Base-by-base conservation (phyloP, 2,113 vertebrate species). In the Felis chaus region DNA sequence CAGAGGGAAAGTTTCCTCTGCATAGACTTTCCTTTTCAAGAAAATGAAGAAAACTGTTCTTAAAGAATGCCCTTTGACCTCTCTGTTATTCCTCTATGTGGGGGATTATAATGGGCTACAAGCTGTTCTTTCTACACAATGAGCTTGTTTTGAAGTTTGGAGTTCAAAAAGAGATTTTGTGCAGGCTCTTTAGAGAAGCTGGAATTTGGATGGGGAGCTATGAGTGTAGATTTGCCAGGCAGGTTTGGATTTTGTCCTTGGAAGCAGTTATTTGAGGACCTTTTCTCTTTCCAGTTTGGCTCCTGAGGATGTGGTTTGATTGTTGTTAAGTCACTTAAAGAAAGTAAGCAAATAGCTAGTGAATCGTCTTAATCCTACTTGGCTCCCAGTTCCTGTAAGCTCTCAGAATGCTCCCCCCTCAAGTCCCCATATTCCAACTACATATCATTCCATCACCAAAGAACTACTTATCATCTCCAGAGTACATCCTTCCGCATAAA, bases 41-140 rank as follows among this genome's bases (percentile, higher is more conserved):
- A 95, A 96, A 92, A 36, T 19, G 15, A 91, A 93, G 80, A 66
- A 87, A 97, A 85, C 41, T 73, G n/a, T 97, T 97, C 71, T 89
- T 96, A 27, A 92, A 95, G 36, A 91, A 85, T 89, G 95, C 29
- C 36, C 27, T 95, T 94, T 97, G 84, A 95, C 88, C 80, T 97
- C 39, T 89, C 65, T 57, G 15, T 63, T 81, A 80, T 57, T 6
- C 68, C 7, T 89, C 71, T 93, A 14, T 91, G 88, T 95, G 66
- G 76, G 39, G 39, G 91, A 66, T 48, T 68, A 63, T 82, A 85
- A 91, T 79, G 68, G 92, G 31, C 19, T 86, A 61, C 36, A 93
- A 84, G n/a, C 29, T 94, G 14, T 88, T 96, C n/a, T 96, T 97
- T 73, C 85, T 91, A 53, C 61, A 91, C 86, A 85, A 74, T 89